Percentiles rank a stretch among this genome's conserved stretches.
Conservation (phyloP, 2,113 vertebrate species). For the Rhinolophus sinicus region DNA sequence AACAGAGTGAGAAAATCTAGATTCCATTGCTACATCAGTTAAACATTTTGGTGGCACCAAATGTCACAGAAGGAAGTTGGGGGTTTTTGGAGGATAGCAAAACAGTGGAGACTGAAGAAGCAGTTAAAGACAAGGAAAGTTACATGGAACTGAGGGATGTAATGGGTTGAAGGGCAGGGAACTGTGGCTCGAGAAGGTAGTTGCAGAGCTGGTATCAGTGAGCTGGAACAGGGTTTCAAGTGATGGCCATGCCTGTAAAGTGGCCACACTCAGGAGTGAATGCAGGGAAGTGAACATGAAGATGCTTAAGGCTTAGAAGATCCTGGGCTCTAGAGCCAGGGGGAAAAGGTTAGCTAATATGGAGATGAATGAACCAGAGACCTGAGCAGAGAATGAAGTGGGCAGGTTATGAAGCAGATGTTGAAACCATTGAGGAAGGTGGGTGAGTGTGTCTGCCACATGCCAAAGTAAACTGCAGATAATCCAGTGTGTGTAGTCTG, state of each 20-base stretch:
- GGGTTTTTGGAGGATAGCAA: neutral
- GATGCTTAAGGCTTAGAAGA: neutral
- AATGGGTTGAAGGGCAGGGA: neutral
- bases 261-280: neutral
- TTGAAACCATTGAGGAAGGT: neutral
- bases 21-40: neutral
- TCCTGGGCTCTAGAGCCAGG: neutral
- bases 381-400: neutral
- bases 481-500: neutral
- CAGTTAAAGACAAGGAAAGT: neutral
- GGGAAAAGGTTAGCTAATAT: neutral
- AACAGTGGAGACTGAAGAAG: neutral
- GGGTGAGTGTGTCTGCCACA: neutral
- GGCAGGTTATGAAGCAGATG: neutral
- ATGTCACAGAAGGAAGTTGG: neutral
- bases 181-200: neutral
- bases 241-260: neutral
- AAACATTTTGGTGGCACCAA: neutral
- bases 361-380: neutral
- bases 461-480: neutral
- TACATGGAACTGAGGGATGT: neutral
- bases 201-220: neutral
- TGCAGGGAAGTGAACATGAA: neutral
- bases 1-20: neutral
- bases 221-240: neutral